Conservation (phyloP, 2,797 vertebrate genomes). For the Mus minutoides region DNA sequence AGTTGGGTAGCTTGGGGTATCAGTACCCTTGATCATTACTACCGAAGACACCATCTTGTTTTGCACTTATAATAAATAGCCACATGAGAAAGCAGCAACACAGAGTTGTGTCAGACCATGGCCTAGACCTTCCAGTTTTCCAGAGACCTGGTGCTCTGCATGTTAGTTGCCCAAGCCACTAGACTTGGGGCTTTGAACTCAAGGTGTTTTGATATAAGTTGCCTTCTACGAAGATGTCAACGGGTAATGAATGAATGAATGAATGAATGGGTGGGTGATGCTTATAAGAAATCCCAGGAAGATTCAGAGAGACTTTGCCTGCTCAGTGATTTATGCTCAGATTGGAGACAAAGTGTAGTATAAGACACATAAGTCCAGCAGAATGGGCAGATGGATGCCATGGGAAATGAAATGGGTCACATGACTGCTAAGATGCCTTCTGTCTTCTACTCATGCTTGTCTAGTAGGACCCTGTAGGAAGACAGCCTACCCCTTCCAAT, state of each 20-base stretch:
- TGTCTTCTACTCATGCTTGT: not conserved
- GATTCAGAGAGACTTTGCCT: not conserved
- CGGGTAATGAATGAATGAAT: not conserved
- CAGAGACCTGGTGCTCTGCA: not conserved
- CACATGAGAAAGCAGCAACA: not conserved
- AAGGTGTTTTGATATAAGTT: not conserved
- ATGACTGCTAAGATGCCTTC: not conserved
- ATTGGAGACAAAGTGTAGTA: not conserved
- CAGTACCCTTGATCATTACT: no score
- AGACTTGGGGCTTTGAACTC: not conserved
- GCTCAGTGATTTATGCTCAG: not conserved
- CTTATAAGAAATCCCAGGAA: not conserved
- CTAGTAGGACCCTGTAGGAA: not conserved
- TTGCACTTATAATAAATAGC: not conserved
- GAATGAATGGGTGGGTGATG: not conserved
- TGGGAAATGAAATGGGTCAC: not conserved
- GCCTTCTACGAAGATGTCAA: not conserved
- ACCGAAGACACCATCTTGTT: not conserved
- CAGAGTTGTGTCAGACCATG: not conserved
- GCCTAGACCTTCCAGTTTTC: not conserved
- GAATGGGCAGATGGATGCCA: not conserved
- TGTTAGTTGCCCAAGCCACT: not conserved
- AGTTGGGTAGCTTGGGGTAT: no score
- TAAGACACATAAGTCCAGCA: rapidly evolving
- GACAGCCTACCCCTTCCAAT: not conserved